Conservation (phyloP, 2,113 vertebrate genomes). For the Gasterosteus nipponicus region DNA sequence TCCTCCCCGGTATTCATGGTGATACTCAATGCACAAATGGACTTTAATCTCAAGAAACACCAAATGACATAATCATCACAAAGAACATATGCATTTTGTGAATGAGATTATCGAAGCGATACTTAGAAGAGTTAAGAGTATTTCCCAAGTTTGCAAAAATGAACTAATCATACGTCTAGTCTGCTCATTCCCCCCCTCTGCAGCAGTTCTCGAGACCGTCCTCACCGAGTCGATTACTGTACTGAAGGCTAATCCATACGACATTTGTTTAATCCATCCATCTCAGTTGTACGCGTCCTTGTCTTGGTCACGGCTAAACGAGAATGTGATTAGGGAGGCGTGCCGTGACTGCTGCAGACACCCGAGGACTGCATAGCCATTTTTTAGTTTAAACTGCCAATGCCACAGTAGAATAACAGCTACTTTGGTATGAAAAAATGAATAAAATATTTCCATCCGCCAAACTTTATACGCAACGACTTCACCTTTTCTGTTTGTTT, state of each 20-base stretch:
- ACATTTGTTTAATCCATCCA: conserved; percentile 53
- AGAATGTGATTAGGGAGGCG: conserved; percentile 50
- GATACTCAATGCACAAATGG: conserved; percentile 3
- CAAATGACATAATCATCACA: conserved; percentile 19
- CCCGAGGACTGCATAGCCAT: background rate
- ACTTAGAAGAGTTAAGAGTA: background rate
- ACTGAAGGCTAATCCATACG: conserved; percentile 57
- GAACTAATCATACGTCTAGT: conserved; percentile 6
- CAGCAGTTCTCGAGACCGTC: background rate
- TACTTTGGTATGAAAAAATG: background rate
- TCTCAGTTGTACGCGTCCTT: conserved; percentile 46
- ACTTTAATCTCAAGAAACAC: conserved; percentile 5
- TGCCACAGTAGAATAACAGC: background rate
- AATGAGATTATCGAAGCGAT: background rate
- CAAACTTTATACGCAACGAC: background rate
- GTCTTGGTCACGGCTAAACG: conserved; percentile 58
- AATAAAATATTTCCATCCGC: no score
- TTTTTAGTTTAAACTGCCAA: background rate
- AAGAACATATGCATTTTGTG: background rate
- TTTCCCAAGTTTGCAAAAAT: background rate
- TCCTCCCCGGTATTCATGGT: conserved; percentile 15
- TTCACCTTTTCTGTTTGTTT: background rate
- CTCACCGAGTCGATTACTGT: conserved; percentile 32
- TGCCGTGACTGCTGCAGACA: conserved; percentile 26
- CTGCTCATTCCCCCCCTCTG: background rate